Conservation (phyloP, 1,140 invertebrate species). For the Ceratosolen fusciceps region DNA sequence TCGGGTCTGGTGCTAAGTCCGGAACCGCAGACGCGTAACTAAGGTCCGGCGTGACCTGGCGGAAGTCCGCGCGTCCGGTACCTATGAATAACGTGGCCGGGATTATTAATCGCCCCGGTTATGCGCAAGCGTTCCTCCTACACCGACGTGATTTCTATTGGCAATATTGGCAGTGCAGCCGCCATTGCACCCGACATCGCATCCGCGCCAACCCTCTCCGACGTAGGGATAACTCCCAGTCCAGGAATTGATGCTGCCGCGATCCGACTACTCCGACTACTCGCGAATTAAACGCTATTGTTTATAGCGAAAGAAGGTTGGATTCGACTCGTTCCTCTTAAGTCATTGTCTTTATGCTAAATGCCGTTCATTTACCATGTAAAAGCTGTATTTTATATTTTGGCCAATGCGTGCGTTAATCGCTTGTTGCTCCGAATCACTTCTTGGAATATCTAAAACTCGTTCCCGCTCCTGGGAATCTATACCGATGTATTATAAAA, state of each 20-base stretch:
- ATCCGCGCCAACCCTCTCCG: no score
- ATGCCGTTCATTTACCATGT: no score
- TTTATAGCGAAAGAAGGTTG: no score
- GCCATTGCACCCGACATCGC: neutral
- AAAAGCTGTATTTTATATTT: no score
- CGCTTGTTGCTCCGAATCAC: no score
- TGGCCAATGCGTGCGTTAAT: no score
- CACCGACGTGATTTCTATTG: neutral
- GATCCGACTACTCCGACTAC: neutral
- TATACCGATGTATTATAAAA: no score
- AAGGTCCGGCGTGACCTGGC: slow-evolving; percentile 55
- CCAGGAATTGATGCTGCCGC: neutral
- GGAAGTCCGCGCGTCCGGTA: slow-evolving; percentile 52
- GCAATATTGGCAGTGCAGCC: neutral
- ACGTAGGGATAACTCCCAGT: neutral
- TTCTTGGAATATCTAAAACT: no score
- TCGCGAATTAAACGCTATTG: neutral
- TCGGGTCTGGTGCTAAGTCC: slow-evolving; percentile 24
- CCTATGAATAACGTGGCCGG: slow-evolving; percentile 58
- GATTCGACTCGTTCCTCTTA: no score
- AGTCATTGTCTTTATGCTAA: no score
- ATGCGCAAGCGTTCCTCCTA: neutral
- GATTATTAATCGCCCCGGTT: slow-evolving; percentile 39
- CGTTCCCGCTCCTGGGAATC: no score
- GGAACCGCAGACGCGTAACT: slow-evolving; percentile 61